Conservation (phyloP, 1,140 invertebrate species). For the Heliothis virescens region DNA sequence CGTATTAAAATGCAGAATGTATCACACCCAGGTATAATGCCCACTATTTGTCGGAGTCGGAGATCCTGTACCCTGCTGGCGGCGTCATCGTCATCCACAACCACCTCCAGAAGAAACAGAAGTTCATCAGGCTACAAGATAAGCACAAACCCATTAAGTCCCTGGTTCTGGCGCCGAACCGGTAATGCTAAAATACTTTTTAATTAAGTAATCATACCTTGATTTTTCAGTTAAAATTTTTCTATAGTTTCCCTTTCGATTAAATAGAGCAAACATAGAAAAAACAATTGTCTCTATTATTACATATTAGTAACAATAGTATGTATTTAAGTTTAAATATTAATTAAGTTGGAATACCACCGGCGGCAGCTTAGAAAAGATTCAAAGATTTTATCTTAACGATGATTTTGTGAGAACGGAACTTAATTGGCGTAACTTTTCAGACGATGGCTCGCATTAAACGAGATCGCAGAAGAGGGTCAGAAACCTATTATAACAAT, state of each 20-base stretch:
- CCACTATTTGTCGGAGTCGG: slow-evolving; percentile 89
- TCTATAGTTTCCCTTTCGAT: background rate
- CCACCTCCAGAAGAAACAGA: slow-evolving; percentile 86
- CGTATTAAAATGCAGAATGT: too few species aligned
- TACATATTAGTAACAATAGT: too few species aligned
- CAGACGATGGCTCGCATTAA: slow-evolving; percentile 86
- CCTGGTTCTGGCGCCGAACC: slow-evolving; percentile 89
- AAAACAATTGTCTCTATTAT: too few species aligned
- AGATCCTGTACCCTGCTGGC: slow-evolving; percentile 90
- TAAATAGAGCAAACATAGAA: too few species aligned
- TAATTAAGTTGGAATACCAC: too few species aligned
- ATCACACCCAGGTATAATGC: slow-evolving; percentile 86
- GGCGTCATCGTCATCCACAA: slow-evolving; percentile 89
- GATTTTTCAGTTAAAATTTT: background rate
- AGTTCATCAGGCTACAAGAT: slow-evolving; percentile 86
- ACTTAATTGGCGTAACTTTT: background rate
- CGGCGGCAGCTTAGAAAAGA: too few species aligned
- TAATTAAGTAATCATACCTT: background rate
- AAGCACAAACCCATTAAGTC: slow-evolving; percentile 85
- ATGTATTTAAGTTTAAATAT: too few species aligned
- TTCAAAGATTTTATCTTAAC: too few species aligned
- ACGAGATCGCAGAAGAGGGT: slow-evolving; percentile 81
- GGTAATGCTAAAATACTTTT: slow-evolving; percentile 80
- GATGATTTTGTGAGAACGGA: too few species aligned
- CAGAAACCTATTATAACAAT: slow-evolving; percentile 88